These are phyloP conservation scores for Timema podura DNA, from an alignment of 2,888 invertebrate genomes.

Conservation along the genomic window DNA sequence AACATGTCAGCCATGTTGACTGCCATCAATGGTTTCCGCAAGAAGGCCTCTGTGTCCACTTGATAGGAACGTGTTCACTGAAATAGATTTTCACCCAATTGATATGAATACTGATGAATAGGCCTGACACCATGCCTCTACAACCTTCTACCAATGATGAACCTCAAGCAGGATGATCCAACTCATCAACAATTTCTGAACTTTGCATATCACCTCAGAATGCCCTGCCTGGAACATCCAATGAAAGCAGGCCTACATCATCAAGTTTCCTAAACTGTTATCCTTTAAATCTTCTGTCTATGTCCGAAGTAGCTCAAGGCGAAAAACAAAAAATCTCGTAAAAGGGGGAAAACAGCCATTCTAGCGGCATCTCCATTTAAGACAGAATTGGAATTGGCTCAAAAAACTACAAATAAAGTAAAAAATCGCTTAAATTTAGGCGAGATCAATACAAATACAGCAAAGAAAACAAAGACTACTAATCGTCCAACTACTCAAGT, in stretches of 20 bases:
- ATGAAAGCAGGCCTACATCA: too few species aligned
- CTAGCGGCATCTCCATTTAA: constrained; percentile 1
- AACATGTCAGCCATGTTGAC: not conserved
- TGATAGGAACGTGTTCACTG: constrained; percentile 11
- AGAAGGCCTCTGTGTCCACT: not conserved
- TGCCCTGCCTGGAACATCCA: too few species aligned
- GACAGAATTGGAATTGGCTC: not conserved
- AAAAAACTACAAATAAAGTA: too few species aligned
- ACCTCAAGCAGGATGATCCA: not conserved
- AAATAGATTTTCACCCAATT: not conserved
- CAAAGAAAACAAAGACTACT: not conserved
- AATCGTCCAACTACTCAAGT: not conserved
- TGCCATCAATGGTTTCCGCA: not conserved
- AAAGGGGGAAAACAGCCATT: not conserved
- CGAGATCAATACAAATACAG: not conserved
- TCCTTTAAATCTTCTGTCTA: not conserved
- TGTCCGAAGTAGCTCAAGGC: not conserved
- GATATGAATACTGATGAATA: not conserved
- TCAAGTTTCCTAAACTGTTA: too few species aligned
- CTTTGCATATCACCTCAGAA: too few species aligned
- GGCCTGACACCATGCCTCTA: not conserved
- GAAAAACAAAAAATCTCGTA: not conserved
- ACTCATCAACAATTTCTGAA: not conserved
- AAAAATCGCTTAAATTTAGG: not conserved
- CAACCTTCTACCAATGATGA: not conserved